Conservation (phyloP, 2,113 vertebrate genomes). For the Ageneiosus marmoratus region DNA sequence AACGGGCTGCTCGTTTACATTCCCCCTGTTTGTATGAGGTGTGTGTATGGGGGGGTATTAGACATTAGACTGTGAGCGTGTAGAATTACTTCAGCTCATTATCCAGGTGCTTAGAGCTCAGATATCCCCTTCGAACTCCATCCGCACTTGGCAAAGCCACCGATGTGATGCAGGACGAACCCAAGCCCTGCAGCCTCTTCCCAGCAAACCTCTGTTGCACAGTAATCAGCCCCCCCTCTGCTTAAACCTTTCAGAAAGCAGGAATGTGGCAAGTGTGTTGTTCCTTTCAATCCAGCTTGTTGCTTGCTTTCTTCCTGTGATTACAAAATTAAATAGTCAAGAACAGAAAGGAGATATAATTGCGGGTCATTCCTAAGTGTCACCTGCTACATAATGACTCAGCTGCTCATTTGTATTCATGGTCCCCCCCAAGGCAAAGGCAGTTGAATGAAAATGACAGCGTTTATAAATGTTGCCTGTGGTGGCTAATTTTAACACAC, state of each 20-base stretch:
- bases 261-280: neutral
- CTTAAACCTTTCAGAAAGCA: neutral
- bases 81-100: constrained; percentile 77
- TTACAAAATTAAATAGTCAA: neutral
- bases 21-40: neutral
- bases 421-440: constrained; percentile 8
- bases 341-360: neutral
- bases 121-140: constrained; percentile 75
- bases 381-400: constrained; percentile 11
- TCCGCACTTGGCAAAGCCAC: constrained; percentile 67
- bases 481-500: constrained; percentile 43
- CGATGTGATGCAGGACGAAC: constrained; percentile 60
- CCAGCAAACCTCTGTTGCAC: constrained; percentile 51
- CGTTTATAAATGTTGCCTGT: constrained; percentile 1
- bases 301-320: constrained; percentile 43
- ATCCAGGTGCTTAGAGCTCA: constrained; percentile 74
- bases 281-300: neutral
- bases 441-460: constrained; percentile 8
- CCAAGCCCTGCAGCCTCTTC: constrained; percentile 66
- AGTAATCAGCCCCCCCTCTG: constrained; percentile 2
- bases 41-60: constrained; percentile 53
- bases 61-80: constrained; percentile 66
- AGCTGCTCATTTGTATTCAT: neutral
- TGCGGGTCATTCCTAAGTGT: constrained; percentile 4
- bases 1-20: neutral